Evolutionary conservation across 2,797 vertebrate genomes (phyloP).

Genomic region (Schizopygopsis pylzovi): DNA sequence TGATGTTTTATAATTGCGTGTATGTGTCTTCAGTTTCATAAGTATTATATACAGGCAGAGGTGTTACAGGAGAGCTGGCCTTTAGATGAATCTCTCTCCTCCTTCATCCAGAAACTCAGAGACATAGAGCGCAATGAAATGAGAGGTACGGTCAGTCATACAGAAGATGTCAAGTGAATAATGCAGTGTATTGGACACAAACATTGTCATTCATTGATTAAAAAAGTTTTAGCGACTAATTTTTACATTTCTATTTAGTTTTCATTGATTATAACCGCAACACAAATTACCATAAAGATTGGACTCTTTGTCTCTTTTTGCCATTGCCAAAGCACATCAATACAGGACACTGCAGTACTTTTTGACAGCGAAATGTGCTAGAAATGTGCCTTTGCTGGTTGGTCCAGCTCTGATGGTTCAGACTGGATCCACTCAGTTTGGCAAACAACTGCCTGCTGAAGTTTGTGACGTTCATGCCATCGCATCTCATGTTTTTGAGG

Average conservation of each 20-base stretch:
- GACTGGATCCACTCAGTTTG: conserved; percentile 2
- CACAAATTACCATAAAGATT: neutral
- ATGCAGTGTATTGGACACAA: neutral
- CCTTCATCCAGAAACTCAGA: conserved; percentile 80
- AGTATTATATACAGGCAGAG: conserved; percentile 85
- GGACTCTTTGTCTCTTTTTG: neutral
- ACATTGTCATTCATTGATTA: neutral
- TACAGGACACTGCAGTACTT: neutral
- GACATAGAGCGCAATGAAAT: conserved; percentile 81
- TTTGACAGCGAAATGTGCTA: neutral
- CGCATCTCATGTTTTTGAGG: neutral
- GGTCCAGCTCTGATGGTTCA: conserved; percentile 12
- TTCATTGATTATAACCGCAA: neutral
- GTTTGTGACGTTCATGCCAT: neutral
- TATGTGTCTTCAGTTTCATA: conserved; percentile 78
- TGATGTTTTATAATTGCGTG: conserved; percentile 22
- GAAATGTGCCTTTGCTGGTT: neutral
- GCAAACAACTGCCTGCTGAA: neutral
- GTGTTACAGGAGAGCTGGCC: conserved; percentile 87
- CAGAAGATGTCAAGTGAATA: neutral
- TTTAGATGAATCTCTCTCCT: conserved; percentile 80
- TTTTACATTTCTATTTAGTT: neutral
- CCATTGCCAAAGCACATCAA: neutral
- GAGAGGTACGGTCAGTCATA: conserved; percentile 76
- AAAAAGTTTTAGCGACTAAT: neutral